phyloP scores from a whole-genome alignment of 2,113 vertebrate species.

The Melanerpes aurifrons region DNA sequence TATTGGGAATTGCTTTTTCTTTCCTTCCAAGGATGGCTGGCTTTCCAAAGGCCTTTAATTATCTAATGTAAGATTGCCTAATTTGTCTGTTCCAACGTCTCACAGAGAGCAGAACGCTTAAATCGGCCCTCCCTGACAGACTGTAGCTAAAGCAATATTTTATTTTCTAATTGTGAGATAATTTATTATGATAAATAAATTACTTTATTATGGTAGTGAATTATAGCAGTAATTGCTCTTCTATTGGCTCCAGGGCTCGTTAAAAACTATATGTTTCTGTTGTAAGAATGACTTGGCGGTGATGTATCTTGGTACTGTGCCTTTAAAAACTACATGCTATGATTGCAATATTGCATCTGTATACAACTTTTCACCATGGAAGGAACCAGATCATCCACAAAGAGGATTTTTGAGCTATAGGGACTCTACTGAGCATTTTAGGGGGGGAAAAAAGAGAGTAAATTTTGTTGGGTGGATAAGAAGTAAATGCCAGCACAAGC shows the following conservation, averaged over 20 bases:
- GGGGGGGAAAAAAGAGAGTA: background rate
- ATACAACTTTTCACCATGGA: background rate
- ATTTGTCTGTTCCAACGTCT: slow-evolving; percentile 1
- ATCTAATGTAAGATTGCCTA: background rate
- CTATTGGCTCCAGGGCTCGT: background rate
- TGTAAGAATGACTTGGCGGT: background rate
- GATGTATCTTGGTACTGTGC: background rate
- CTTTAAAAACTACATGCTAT: background rate
- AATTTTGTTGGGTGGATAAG: background rate
- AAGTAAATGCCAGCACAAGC: background rate
- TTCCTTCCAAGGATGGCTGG: background rate
- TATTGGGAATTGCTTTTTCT: background rate
- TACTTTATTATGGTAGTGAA: background rate
- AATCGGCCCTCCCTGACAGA: background rate
- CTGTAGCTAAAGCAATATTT: background rate
- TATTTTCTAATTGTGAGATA: slow-evolving; percentile 15
- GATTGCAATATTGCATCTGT: background rate
- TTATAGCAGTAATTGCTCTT: background rate
- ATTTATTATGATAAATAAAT: slow-evolving; percentile 42
- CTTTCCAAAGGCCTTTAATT: slow-evolving; percentile 25
- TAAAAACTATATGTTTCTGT: slow-evolving; percentile 15
- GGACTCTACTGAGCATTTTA: background rate
- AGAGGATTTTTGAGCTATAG: background rate
- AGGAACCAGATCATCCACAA: background rate
- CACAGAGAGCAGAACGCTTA: background rate